Conservation (phyloP, 2,113 vertebrate genomes). For the Cyanoliseus patagonus region DNA sequence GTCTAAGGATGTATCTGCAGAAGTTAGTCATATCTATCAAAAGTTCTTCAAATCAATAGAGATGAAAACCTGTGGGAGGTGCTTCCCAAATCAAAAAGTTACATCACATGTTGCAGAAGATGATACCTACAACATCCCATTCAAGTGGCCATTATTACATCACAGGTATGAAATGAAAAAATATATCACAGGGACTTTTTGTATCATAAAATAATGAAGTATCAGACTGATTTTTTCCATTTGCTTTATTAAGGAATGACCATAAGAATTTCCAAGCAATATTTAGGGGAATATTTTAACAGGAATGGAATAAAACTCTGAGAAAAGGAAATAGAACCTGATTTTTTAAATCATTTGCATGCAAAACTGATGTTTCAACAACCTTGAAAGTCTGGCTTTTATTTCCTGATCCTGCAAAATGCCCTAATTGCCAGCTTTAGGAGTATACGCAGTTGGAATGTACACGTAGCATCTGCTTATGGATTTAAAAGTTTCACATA, state of each 20-base stretch:
- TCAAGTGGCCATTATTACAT: not conserved
- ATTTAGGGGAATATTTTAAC: not conserved
- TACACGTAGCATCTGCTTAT: not conserved
- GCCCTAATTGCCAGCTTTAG: not conserved
- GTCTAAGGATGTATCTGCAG: not conserved
- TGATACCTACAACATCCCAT: not conserved
- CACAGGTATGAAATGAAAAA: not conserved
- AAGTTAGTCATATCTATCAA: not conserved
- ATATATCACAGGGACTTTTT: rapidly evolving
- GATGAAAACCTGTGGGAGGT: not conserved
- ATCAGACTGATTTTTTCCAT: not conserved
- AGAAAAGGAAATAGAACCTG: not conserved
- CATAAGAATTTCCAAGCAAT: not conserved
- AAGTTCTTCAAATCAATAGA: not conserved
- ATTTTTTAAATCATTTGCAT: not conserved
- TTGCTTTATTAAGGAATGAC: not conserved
- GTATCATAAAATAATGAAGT: not conserved
- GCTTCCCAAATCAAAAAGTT: not conserved
- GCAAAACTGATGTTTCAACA: not conserved
- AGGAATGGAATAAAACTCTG: not conserved
- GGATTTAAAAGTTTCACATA: not conserved
- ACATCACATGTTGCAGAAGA: not conserved
- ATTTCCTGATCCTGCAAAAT: not conserved
- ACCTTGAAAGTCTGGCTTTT: not conserved
- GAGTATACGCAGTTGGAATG: not conserved